phyloP scores from a whole-genome alignment of 2,888 invertebrate species.

The Mythimna loreyi region DNA sequence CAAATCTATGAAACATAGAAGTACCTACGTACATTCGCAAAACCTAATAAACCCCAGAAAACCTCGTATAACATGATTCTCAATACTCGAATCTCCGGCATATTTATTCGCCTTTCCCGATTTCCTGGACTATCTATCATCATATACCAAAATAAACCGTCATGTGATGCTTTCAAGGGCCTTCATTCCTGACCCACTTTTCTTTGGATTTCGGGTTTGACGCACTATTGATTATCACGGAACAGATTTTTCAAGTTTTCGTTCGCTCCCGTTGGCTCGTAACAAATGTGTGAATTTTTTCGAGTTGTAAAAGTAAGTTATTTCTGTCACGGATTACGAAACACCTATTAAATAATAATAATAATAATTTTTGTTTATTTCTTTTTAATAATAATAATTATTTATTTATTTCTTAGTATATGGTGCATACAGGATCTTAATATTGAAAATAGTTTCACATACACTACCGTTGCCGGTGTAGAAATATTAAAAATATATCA shows the following conservation, averaged over 20 bases:
- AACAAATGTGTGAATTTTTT: too few relatives aligned
- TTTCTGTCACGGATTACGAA: too few relatives aligned
- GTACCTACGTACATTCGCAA: not conserved
- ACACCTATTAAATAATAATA: too few relatives aligned
- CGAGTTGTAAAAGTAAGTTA: too few relatives aligned
- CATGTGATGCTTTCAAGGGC: constrained; percentile 41
- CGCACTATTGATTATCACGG: constrained; percentile 45
- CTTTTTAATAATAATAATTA: too few relatives aligned
- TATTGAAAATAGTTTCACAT: too few relatives aligned
- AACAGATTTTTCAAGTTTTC: constrained; percentile 9
- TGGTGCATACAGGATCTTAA: too few relatives aligned
- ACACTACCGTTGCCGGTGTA: too few relatives aligned
- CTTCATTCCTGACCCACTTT: constrained; percentile 64
- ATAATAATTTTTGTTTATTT: too few relatives aligned
- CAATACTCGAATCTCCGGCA: constrained; percentile 8
- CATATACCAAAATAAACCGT: constrained; percentile 48
- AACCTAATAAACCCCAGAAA: constrained; percentile 11
- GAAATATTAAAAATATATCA: too few relatives aligned
- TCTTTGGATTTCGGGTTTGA: constrained; percentile 50
- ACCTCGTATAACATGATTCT: constrained; percentile 25
- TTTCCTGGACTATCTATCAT: constrained; percentile 51
- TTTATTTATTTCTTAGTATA: too few relatives aligned
- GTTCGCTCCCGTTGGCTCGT: too few relatives aligned
- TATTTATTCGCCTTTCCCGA: constrained; percentile 25
- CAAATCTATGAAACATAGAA: not conserved